These are phyloP conservation scores for Cryptotis parvus DNA, from an alignment of 2,113 vertebrate species.

Conservation along the genomic window DNA sequence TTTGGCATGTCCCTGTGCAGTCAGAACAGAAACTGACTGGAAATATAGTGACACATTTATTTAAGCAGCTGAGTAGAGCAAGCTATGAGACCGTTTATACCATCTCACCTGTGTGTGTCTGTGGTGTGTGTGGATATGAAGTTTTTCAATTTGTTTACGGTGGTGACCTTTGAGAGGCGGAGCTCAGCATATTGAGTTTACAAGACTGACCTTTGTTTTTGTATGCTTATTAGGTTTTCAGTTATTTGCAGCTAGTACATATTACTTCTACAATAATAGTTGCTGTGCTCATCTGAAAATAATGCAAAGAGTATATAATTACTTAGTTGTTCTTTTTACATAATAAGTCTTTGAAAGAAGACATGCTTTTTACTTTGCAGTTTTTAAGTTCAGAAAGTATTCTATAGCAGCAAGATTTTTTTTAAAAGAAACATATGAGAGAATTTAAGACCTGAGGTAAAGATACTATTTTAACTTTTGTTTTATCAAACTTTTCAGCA, in stretches of 20 bases:
- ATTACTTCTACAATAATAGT: neutral
- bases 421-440: slow-evolving; percentile 12
- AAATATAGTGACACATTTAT: neutral
- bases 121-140: neutral
- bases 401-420: neutral
- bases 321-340: neutral
- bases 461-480: slow-evolving; percentile 49
- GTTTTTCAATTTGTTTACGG: neutral
- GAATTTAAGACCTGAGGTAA: slow-evolving; percentile 23
- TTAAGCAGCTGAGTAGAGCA: neutral
- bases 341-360: neutral
- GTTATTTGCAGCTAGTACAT: neutral
- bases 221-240: neutral
- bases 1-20: neutral
- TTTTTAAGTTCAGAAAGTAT: neutral
- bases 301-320: slow-evolving; percentile 22
- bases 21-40: slow-evolving; percentile 35
- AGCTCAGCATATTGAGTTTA: neutral
- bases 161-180: neutral
- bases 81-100: neutral
- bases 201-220: neutral
- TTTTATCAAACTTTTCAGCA: slow-evolving; percentile 85
- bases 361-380: neutral
- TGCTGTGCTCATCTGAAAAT: slow-evolving; percentile 6
- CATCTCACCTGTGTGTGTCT: neutral